Evolutionary conservation across 2,113 vertebrate genomes (phyloP).

Genomic region (Protobothrops mucrosquamatus): DNA sequence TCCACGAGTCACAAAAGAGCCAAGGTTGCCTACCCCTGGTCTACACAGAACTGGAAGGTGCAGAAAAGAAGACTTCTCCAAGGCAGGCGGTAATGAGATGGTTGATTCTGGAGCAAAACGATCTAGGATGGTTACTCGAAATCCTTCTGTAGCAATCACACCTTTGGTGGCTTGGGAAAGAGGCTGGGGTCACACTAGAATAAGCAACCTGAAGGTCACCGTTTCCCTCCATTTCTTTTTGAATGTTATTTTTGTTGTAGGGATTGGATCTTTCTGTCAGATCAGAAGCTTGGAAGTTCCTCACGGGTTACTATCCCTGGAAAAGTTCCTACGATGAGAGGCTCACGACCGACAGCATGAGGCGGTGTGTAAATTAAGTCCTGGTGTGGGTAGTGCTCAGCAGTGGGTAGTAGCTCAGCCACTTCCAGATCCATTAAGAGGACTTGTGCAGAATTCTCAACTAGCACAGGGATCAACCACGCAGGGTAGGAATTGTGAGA

Average conservation of each 20-base stretch:
- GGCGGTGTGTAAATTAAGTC: constrained; percentile 3
- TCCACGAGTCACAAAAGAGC: too few species aligned
- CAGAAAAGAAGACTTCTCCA: too few species aligned
- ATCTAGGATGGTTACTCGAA: not conserved
- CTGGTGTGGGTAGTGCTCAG: too few species aligned
- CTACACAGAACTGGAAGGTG: not conserved
- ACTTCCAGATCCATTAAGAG: not conserved
- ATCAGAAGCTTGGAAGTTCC: constrained; percentile 53
- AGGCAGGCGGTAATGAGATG: not conserved
- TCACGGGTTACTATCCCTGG: constrained; percentile 56
- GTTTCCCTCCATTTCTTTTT: not conserved
- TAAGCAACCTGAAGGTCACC: too few species aligned
- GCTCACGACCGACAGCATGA: constrained; percentile 7
- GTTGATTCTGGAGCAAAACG: not conserved
- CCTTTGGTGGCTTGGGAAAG: not conserved
- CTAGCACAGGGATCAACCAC: not conserved
- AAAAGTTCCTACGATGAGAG: constrained; percentile 46
- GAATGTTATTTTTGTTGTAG: not conserved
- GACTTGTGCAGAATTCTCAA: not conserved
- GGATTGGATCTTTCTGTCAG: constrained; percentile 32
- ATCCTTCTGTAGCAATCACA: not conserved
- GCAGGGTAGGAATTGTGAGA: not conserved
- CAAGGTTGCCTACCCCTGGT: too few species aligned
- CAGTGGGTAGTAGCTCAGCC: not conserved
- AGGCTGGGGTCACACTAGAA: not conserved